These are phyloP conservation scores for Sphenodon punctatus DNA, from an alignment of 2,797 vertebrate genomes.

Conservation along the genomic window DNA sequence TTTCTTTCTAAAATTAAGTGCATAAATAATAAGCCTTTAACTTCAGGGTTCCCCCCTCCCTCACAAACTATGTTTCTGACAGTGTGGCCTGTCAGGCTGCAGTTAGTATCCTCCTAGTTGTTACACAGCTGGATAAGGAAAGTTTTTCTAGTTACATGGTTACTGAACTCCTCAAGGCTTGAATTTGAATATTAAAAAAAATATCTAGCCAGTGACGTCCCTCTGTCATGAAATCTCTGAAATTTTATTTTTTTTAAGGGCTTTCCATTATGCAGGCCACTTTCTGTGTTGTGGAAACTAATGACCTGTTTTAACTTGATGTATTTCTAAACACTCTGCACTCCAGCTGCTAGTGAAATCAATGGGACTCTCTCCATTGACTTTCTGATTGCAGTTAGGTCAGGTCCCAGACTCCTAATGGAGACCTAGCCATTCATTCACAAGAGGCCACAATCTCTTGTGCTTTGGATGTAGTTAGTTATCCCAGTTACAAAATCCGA, in stretches of 20 bases:
- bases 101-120: background rate
- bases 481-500: background rate
- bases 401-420: background rate
- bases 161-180: background rate
- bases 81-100: no score
- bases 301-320: background rate
- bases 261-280: background rate
- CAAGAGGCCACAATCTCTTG: no score
- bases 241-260: background rate
- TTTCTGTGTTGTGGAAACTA: accelerated
- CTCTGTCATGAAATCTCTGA: background rate
- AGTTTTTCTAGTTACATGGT: background rate
- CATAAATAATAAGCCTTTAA: accelerated
- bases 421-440: no score
- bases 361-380: background rate
- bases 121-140: background rate
- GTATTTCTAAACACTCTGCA: background rate
- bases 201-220: background rate
- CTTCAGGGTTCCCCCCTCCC: accelerated
- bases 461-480: background rate
- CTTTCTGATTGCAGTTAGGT: background rate
- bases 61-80: background rate
- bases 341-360: background rate
- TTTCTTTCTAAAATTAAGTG: accelerated
- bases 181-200: background rate